Evolutionary conservation across 2,113 vertebrate species (phyloP), one percentile per base, ranked within the genome.

Genomic region (Brachyistius frenatus): DNA sequence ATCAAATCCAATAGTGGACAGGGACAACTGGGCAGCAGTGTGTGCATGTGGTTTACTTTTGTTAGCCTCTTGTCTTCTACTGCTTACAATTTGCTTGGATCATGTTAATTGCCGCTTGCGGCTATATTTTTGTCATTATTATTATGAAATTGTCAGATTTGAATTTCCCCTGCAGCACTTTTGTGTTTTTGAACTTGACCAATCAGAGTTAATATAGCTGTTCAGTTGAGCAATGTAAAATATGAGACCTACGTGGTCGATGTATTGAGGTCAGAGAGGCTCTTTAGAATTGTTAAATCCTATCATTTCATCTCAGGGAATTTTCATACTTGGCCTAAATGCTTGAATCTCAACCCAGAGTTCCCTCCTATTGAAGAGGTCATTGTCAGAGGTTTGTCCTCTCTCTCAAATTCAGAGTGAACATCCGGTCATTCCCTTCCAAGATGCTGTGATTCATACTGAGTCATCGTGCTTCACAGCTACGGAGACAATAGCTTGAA

Each of bases 301-400:
- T 80, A 67, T 13, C 16, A 72, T 80, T 53, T 9, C 2, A 0
- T 13, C 14, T 41, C 0, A 32, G 66, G 76, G 49, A 6, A 35
- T 79, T 75, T 79, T 80, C 73, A 76, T 63, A 57, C 8, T 80
- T 77, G 83, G 11, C 36, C 52, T 46, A 37, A 64, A 63, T 58
- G 57, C 66, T 46, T 7, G 32, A 71, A 50, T 62, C 44, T 53
- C 0, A 2, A 71, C 47, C 16, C 66, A 58, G 58, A 41, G 16
- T 23, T 1, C 23, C 32, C 14, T 3, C 39, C 52, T 66, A 16
- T 66, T 13, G n/a, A 58, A 0, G 1, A 30, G 5, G 13, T 63
- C 49, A 46, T 46, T 50, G 7, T 14, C 32, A n/a, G 5, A 47
- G 16, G 46, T 35, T 49, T 35, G 44, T 5, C n/a, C n/a, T 46